These are phyloP conservation scores for Ceratina australensis DNA, from an alignment of 1,140 invertebrate species.

Conservation along the genomic window DNA sequence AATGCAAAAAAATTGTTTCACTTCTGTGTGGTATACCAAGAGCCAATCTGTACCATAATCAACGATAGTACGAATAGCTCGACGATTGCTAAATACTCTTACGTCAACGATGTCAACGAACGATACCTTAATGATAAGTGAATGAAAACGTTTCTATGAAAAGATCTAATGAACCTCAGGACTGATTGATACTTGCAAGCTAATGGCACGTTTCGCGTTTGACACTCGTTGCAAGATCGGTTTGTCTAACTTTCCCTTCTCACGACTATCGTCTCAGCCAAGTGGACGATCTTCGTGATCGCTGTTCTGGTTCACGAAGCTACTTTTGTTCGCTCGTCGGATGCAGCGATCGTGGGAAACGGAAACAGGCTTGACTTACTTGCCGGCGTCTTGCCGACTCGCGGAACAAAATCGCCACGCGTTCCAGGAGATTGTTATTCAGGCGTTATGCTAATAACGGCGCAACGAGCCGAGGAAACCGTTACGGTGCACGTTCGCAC, in stretches of 20 bases:
- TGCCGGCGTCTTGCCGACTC: not conserved
- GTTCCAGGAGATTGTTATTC: conserved; percentile 61
- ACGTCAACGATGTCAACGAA: too few species aligned
- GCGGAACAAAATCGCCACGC: not conserved
- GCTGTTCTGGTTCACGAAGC: not conserved
- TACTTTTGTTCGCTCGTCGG: not conserved
- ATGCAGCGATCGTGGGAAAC: not conserved
- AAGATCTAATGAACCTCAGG: not conserved
- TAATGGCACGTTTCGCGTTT: conserved; percentile 5
- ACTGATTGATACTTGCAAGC: not conserved
- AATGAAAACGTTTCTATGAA: not conserved
- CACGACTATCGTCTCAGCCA: conserved; percentile 20
- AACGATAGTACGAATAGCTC: too few species aligned
- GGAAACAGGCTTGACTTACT: conserved; percentile 1
- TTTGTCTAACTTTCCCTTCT: conserved; percentile 40
- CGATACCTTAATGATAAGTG: too few species aligned
- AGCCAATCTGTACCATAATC: too few species aligned
- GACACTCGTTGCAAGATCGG: conserved; percentile 7
- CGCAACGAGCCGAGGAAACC: conserved; percentile 49
- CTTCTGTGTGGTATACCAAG: too few species aligned
- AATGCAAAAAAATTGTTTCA: too few species aligned
- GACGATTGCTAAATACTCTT: too few species aligned
- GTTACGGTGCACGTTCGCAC: conserved; percentile 44
- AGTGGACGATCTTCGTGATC: not conserved
- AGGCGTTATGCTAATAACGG: conserved; percentile 60